A percentile compares a stretch with the other conserved stretches of the same genome.
These are phyloP conservation scores for Ellobium chinense DNA, from an alignment of 2,888 invertebrate species.

Conservation along the genomic window DNA sequence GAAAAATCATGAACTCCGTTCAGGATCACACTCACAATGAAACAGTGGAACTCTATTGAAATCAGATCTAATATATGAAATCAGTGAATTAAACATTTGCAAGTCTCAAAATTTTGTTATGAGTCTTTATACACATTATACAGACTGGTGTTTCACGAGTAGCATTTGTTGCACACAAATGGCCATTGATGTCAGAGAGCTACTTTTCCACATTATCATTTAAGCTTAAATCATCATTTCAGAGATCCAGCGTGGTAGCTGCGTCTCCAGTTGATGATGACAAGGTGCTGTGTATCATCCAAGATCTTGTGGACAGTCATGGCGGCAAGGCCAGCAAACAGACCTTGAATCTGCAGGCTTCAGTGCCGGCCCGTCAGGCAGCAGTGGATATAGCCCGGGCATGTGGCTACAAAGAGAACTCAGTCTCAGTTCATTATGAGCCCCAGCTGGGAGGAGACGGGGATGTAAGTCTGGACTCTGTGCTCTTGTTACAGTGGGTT, in stretches of 20 bases:
- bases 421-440: conserved; percentile 79
- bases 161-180: no score
- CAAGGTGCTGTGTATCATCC: conserved; percentile 79
- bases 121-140: no score
- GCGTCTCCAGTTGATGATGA: conserved; percentile 67
- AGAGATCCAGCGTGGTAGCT: conserved; percentile 42
- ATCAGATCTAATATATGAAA: no score
- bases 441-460: conserved; percentile 44
- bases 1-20: no score
- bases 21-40: no score
- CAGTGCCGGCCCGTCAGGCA: conserved; percentile 79
- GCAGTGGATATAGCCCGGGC: conserved; percentile 80
- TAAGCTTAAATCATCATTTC: no score
- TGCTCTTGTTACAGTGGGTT: conserved; percentile 51
- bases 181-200: no score
- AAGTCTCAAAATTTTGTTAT: no score
- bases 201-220: no score
- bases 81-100: no score
- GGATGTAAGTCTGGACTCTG: conserved; percentile 46
- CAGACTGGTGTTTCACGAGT: no score
- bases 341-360: conserved; percentile 78
- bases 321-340: conserved; percentile 63
- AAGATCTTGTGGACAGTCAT: conserved; percentile 78
- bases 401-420: conserved; percentile 80
- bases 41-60: no score